Evolutionary conservation across 2,888 invertebrate genomes (phyloP).

Genomic region (Poecilobothrus nobilitatus): DNA sequence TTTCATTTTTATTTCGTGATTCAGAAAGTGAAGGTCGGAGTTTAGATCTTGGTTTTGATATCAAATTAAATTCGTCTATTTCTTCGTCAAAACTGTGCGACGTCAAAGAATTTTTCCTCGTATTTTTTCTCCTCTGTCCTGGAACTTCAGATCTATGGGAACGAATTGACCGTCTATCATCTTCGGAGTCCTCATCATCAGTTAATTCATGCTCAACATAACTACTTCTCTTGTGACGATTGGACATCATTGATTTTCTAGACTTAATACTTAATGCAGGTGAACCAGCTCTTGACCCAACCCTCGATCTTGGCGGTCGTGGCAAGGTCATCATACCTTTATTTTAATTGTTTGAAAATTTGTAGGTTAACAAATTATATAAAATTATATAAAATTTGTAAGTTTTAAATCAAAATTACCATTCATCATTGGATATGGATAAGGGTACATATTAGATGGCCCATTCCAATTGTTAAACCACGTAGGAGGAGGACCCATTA

Average conservation of each 20-base stretch:
- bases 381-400: neutral
- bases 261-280: conserved; percentile 62
- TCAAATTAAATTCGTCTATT: conserved; percentile 15
- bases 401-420: conserved; percentile 26
- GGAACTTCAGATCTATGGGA: conserved; percentile 39
- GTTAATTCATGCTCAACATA: conserved; percentile 46
- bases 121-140: conserved; percentile 29
- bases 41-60: neutral
- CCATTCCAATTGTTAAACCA: conserved; percentile 23
- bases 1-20: neutral
- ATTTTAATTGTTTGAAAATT: too few relatives aligned
- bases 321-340: conserved; percentile 34
- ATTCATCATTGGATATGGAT: conserved; percentile 41
- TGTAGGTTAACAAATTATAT: neutral
- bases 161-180: conserved; percentile 42
- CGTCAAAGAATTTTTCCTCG: conserved; percentile 35
- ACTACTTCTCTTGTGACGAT: conserved; percentile 46
- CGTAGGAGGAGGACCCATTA: conserved; percentile 42
- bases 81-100: conserved; percentile 36
- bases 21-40: neutral
- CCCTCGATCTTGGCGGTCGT: conserved; percentile 42
- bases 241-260: conserved; percentile 56
- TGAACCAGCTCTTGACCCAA: conserved; percentile 53
- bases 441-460: conserved; percentile 38
- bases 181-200: conserved; percentile 57